Conservation (phyloP, 2,797 vertebrate genomes). For the Acanthornis magna region DNA sequence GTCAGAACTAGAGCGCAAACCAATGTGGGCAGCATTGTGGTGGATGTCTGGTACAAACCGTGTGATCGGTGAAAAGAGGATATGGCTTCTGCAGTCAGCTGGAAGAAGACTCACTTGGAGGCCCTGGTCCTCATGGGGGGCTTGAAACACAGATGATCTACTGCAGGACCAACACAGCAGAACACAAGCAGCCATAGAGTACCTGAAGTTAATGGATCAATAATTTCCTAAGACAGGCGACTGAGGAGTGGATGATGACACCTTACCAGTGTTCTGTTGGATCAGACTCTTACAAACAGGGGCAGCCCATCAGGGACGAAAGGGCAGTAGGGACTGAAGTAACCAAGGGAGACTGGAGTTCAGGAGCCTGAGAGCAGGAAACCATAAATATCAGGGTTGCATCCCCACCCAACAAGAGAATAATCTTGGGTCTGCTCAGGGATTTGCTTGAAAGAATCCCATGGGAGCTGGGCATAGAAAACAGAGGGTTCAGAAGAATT, state of each 20-base stretch:
- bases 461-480: neutral
- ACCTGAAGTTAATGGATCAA: neutral
- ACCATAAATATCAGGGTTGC: too few relatives aligned
- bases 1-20: neutral
- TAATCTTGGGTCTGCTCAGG: neutral
- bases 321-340: neutral
- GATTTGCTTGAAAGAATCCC: neutral
- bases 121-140: neutral
- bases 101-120: neutral
- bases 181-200: neutral
- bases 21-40: neutral
- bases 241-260: neutral
- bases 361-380: neutral
- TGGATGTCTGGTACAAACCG: neutral
- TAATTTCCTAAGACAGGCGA: neutral
- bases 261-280: neutral
- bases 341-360: neutral
- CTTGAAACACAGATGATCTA: neutral
- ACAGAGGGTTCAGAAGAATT: neutral
- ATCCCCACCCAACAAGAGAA: neutral
- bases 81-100: neutral
- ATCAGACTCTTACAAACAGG: neutral
- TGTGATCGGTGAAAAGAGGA: neutral
- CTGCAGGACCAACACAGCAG: neutral
- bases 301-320: neutral